Base-by-base conservation (phyloP, 2,888 invertebrate species). In the Uropetala carovei region DNA sequence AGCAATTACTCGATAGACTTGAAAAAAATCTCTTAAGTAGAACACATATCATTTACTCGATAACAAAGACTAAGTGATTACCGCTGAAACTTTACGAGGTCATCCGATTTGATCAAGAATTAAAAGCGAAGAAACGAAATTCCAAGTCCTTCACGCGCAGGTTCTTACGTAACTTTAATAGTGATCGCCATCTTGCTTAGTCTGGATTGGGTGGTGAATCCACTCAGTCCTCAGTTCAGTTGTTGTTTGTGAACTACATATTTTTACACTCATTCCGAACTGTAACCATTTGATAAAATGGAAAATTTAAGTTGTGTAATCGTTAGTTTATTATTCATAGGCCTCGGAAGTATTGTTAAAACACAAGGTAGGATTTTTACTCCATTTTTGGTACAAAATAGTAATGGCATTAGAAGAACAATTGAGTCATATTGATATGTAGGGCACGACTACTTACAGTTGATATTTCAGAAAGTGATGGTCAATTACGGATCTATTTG, bases 81-180 rank as follows among this genome's bases (percentile, higher is more conserved):
- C 64, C 43, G 1, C 18, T n/a, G 7, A 22, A 89, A 64, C 64
- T 64, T 43, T 10, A 64, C 30, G 89, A 64, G 89, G 64, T 89
- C 89, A 89, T 64, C 64, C 7, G 89, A 89, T 89, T 89, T 64
- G 89, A 89, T 89, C 89, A 64, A 89, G 64, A 68, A 64, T 89
- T 89, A 68, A 89, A 89, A 89, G 64, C 56, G 89, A 64, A 89
- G 30, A 64, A 89, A 89, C 89, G 89, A 89, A 89, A 89, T 89
- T 89, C 64, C 64, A n/a, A 68, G 43, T 89, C 89, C 75, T 75
- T 89, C 89, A 89, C 68, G 89, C 89, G 89, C 89, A 89, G 89
- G 89, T 89, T 89, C 89, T 89, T 89, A 89, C 89, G 89, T 89
- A 89, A 89, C 89, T 89, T 89, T 68, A 89, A 89, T 89, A 89